Conservation (phyloP, 92 coral and sea anemone genomes). For the Pocillopora meandrina region DNA sequence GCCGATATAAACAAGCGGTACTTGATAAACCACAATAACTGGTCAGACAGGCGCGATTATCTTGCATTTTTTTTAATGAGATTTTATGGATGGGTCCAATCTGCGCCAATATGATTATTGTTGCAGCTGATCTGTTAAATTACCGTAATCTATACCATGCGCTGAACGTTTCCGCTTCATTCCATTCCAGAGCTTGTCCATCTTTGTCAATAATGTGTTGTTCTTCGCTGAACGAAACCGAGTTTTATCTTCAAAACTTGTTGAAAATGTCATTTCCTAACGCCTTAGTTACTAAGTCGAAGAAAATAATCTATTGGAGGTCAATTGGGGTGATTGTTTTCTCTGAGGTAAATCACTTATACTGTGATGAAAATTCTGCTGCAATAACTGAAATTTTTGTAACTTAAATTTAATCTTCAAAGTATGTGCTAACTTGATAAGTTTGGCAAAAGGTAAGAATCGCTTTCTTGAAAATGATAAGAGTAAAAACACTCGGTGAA, state of each 20-base stretch:
- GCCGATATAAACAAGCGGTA: neutral
- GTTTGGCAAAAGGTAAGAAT: neutral
- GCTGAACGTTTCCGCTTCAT: neutral
- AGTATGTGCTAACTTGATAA: neutral
- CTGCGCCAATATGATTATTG: neutral
- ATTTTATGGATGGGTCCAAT: neutral
- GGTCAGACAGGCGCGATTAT: neutral
- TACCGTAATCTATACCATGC: neutral
- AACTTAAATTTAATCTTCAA: neutral
- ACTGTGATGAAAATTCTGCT: neutral
- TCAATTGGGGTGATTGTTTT: neutral
- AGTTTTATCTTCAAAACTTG: neutral
- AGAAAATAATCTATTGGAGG: neutral
- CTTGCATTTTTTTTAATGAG: neutral
- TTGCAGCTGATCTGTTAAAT: neutral
- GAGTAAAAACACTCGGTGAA: neutral
- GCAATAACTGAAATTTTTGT: constrained; percentile 1
- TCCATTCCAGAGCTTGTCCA: neutral
- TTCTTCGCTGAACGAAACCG: neutral
- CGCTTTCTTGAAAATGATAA: neutral
- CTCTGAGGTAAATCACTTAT: neutral
- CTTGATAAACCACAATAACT: neutral
- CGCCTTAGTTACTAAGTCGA: too few relatives aligned
- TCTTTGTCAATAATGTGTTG: too few relatives aligned
- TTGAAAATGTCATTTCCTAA: neutral